These are phyloP conservation scores for Ennomos quercinarius DNA, from an alignment of 2,888 invertebrate species.

Conservation along the genomic window DNA sequence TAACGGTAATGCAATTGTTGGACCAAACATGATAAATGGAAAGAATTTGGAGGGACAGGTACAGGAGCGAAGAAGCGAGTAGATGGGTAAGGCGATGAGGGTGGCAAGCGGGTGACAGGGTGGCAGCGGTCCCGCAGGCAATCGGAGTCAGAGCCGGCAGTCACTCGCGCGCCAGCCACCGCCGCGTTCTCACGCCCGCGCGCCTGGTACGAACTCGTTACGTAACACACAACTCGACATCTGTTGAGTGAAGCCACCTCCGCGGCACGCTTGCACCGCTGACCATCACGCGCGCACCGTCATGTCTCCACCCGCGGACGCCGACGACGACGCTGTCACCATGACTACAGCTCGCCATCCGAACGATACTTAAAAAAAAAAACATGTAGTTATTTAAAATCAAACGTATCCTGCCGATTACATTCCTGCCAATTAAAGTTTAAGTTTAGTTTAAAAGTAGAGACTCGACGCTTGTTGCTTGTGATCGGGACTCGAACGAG, in stretches of 20 bases:
- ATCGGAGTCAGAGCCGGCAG: conserved; percentile 35
- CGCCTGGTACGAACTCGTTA: conserved; percentile 68
- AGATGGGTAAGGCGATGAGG: conserved; percentile 43
- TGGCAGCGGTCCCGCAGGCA: conserved; percentile 44
- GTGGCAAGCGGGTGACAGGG: conserved; percentile 39
- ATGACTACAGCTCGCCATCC: conserved; percentile 59
- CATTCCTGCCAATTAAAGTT: conserved; percentile 62
- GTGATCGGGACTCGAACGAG: conserved; percentile 55
- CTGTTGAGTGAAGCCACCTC: conserved; percentile 73
- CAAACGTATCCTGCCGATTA: conserved; percentile 58
- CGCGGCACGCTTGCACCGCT: conserved; percentile 79
- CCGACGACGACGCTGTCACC: conserved; percentile 53
- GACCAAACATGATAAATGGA: conserved; percentile 50
- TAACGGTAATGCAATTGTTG: conserved; percentile 41
- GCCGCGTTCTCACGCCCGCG: conserved; percentile 66
- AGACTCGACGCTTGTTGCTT: conserved; percentile 67
- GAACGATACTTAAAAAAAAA: conserved; percentile 55
- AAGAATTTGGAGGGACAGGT: conserved; percentile 28
- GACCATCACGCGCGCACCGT: conserved; percentile 68
- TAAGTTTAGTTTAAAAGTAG: conserved; percentile 61
- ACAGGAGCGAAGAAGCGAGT: conserved; percentile 43
- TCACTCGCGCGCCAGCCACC: conserved; percentile 75
- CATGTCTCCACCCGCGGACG: conserved; percentile 62
- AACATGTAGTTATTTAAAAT: conserved; percentile 58
- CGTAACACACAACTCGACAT: conserved; percentile 74